Conservation (phyloP, 2,113 vertebrate species). For the Ctenomys sociabilis region DNA sequence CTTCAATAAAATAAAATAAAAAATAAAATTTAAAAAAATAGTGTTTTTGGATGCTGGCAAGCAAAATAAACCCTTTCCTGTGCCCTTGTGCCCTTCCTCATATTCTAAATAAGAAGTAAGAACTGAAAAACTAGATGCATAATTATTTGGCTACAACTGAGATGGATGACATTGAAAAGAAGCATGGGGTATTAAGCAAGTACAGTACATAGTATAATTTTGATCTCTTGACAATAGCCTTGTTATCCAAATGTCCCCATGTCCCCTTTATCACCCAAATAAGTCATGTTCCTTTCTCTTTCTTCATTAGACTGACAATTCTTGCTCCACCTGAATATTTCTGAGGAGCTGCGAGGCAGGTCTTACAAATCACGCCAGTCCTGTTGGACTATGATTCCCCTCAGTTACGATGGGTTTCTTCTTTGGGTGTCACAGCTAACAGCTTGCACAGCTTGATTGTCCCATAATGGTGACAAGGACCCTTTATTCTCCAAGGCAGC, state of each 20-base stretch:
- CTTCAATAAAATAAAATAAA: too few species aligned
- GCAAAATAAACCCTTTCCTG: slow-evolving; percentile 8
- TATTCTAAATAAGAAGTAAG: slow-evolving; percentile 19
- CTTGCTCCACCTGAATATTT: background rate
- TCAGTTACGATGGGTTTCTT: background rate
- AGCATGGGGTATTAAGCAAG: background rate
- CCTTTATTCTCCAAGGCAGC: background rate
- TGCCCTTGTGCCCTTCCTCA: background rate
- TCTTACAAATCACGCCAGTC: background rate
- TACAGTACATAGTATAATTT: background rate
- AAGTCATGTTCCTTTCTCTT: background rate
- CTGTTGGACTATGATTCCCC: background rate
- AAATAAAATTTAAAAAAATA: too few species aligned
- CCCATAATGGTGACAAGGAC: background rate
- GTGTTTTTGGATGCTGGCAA: background rate
- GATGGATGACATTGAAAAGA: slow-evolving; percentile 18
- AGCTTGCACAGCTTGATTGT: background rate
- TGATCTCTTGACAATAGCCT: background rate
- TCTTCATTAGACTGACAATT: background rate
- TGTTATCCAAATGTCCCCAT: background rate
- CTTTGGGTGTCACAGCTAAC: background rate
- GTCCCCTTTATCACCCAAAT: background rate
- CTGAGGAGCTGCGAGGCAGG: background rate
- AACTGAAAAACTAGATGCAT: background rate
- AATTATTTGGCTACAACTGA: background rate